Percentiles rank a stretch among this genome's conserved stretches.
Evolutionary conservation across 1,140 invertebrate species (phyloP).

Genomic region (Drosophila aff.): DNA sequence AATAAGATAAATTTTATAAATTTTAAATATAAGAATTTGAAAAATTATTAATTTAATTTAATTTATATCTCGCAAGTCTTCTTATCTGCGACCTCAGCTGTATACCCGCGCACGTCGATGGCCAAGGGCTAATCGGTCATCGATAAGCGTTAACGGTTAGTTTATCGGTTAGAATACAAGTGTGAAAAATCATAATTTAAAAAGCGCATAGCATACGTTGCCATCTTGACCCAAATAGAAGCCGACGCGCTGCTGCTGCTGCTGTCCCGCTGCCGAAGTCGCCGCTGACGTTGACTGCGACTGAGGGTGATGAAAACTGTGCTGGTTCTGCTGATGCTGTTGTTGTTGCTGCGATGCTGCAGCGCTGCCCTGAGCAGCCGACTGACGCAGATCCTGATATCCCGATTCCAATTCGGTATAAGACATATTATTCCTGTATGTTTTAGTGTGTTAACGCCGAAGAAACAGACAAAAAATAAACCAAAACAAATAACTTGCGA

Average conservation of each 20-base stretch:
- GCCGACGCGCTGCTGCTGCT: conserved; percentile 87
- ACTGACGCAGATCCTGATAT: conserved; percentile 91
- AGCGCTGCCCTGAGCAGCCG: conserved; percentile 72
- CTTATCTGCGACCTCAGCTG: not conserved
- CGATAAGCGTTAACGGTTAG: conserved; percentile 4
- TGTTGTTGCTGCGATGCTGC: conserved; percentile 49
- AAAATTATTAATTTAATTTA: not conserved
- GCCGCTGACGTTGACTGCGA: conserved; percentile 20
- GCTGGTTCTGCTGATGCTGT: conserved; percentile 58
- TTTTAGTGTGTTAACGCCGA: conserved; percentile 26
- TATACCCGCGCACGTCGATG: not conserved
- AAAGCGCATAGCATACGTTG: conserved; percentile 85
- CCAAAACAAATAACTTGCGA: conserved; percentile 10
- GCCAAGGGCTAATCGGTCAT: not conserved
- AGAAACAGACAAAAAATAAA: conserved; percentile 2
- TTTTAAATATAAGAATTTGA: not conserved
- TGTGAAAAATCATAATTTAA: conserved; percentile 1
- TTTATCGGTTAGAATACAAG: conserved; percentile 9
- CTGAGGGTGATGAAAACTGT: conserved; percentile 84
- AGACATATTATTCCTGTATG: conserved; percentile 87
- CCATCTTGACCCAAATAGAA: conserved; percentile 89
- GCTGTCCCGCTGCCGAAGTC: conserved; percentile 89
- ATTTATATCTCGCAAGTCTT: not conserved
- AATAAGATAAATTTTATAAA: not conserved
- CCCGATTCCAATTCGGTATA: conserved; percentile 95